Conservation (phyloP, 1,140 invertebrate genomes). For the Tetranychus urticae region DNA sequence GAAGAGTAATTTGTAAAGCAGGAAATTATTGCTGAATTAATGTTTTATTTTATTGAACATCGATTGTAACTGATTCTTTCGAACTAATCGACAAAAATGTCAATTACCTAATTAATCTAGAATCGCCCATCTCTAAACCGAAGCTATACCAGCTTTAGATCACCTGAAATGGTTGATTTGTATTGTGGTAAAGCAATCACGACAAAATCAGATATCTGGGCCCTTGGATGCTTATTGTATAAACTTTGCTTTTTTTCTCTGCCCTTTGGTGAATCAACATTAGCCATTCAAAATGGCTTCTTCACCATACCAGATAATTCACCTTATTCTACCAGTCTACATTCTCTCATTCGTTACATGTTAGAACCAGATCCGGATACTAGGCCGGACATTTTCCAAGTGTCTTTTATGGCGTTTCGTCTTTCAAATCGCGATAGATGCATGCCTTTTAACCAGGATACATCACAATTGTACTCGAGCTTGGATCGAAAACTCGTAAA, state of each 20-base stretch:
- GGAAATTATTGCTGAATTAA: too few relatives aligned
- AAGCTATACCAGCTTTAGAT: constrained; percentile 22
- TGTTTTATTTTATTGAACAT: too few relatives aligned
- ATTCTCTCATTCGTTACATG: constrained; percentile 40
- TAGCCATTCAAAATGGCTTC: constrained; percentile 76
- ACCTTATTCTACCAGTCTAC: constrained; percentile 33
- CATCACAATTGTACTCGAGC: background rate
- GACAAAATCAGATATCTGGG: constrained; percentile 82
- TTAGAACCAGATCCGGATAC: constrained; percentile 53
- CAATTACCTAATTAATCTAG: too few relatives aligned
- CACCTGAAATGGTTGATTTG: constrained; percentile 88
- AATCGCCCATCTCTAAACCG: too few relatives aligned
- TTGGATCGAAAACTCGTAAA: background rate
- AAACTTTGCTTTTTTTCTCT: constrained; percentile 75
- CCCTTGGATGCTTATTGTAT: constrained; percentile 67
- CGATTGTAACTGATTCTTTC: too few relatives aligned
- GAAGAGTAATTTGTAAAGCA: too few relatives aligned
- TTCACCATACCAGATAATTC: constrained; percentile 64
- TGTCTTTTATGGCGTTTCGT: constrained; percentile 49
- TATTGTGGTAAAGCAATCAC: constrained; percentile 65
- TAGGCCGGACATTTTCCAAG: constrained; percentile 71
- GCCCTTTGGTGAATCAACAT: constrained; percentile 75
- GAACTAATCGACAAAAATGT: too few relatives aligned
- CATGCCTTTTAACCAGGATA: constrained; percentile 6
- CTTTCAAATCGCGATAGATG: constrained; percentile 34